Conservation (phyloP, 2,113 vertebrate genomes). For the Camelus bactrianus region DNA sequence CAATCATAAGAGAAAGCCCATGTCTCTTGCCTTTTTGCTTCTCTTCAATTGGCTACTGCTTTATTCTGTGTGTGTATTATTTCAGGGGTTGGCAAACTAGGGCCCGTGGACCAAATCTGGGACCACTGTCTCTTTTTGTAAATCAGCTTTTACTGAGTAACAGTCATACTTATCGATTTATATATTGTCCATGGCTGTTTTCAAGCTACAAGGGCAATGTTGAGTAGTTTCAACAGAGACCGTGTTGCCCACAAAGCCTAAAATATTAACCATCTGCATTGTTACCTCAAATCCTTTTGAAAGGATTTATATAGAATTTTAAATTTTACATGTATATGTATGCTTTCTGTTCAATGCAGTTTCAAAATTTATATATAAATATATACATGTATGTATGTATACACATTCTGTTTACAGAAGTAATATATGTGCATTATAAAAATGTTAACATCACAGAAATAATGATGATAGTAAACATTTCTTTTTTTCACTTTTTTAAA, state of each 20-base stretch:
- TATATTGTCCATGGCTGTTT: background rate
- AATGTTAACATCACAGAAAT: slow-evolving; percentile 13
- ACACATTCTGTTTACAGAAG: slow-evolving; percentile 9
- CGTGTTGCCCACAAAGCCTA: background rate
- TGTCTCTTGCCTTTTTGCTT: background rate
- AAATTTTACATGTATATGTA: slow-evolving; percentile 3
- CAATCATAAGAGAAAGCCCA: background rate
- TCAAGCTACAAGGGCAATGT: background rate
- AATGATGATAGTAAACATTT: background rate
- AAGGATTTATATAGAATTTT: slow-evolving; percentile 1
- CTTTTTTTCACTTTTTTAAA: background rate
- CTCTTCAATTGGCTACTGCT: background rate
- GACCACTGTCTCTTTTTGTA: background rate
- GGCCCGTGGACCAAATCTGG: background rate
- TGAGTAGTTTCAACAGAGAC: background rate
- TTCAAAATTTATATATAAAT: background rate
- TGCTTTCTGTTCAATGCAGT: background rate
- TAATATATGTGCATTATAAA: background rate
- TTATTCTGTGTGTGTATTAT: background rate
- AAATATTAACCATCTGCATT: background rate
- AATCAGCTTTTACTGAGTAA: background rate
- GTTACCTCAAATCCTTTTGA: background rate
- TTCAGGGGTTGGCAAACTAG: background rate
- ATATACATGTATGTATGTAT: background rate
- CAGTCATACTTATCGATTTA: background rate